Evolutionary conservation across 2,888 invertebrate species (phyloP).

Genomic region (Heliconius erato): DNA sequence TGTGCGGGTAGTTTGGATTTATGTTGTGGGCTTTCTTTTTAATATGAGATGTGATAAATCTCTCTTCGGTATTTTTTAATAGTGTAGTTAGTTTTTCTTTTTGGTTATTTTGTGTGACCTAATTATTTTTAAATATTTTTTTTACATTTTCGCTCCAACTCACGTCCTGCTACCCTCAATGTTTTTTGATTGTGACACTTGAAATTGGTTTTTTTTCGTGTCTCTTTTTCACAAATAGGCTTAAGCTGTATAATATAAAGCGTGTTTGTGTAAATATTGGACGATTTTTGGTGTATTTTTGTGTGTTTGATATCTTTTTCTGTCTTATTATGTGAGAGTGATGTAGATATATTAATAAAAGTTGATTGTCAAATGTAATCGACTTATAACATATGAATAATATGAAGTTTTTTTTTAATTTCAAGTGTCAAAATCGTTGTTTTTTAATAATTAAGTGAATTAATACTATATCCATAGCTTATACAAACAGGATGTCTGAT

Average conservation of each 20-base stretch:
- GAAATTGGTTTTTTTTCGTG: not conserved
- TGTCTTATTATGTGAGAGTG: not conserved
- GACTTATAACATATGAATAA: not conserved
- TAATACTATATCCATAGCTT: constrained; percentile 9
- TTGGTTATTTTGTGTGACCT: not conserved
- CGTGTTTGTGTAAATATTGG: constrained; percentile 5
- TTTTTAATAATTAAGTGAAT: constrained; percentile 8
- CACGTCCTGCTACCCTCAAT: not conserved
- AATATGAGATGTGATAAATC: not conserved
- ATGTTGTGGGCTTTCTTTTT: constrained; percentile 8
- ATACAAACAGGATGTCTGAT: constrained; percentile 2
- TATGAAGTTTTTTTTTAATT: not conserved
- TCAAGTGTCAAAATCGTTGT: constrained; percentile 17
- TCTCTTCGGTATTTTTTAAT: not conserved
- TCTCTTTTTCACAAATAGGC: not conserved
- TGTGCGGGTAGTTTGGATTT: constrained; percentile 38
- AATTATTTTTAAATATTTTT: not conserved
- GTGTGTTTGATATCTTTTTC: not conserved
- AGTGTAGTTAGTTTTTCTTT: not conserved
- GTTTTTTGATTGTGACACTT: constrained; percentile 19
- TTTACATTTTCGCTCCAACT: not conserved
- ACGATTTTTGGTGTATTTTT: not conserved
- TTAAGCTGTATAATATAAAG: not conserved
- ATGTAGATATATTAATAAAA: not conserved
- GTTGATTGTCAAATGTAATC: not conserved